These are phyloP conservation scores for Ectropis crepuscularia DNA, from an alignment of 2,888 invertebrate species.

Conservation along the genomic window DNA sequence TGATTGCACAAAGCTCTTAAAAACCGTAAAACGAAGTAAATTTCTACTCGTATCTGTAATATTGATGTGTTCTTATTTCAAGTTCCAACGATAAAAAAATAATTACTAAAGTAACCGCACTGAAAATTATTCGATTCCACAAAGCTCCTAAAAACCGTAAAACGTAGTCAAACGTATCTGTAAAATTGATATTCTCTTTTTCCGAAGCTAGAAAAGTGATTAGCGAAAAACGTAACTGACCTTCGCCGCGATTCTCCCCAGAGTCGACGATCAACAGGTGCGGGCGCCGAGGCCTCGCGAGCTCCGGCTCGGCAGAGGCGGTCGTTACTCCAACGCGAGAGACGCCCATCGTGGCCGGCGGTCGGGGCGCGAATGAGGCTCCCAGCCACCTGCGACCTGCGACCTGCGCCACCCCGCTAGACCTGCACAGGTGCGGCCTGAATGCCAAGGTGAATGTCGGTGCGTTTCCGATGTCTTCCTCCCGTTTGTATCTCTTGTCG, in stretches of 20 bases:
- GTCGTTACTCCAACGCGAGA: constrained; percentile 61
- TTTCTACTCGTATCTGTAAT: too few relatives aligned
- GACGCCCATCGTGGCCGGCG: constrained; percentile 80
- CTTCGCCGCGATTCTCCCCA: constrained; percentile 73
- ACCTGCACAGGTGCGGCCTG: constrained; percentile 25
- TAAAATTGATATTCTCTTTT: not conserved
- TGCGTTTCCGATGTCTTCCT: constrained; percentile 18
- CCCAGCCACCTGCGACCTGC: constrained; percentile 44
- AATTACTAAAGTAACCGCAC: too few relatives aligned
- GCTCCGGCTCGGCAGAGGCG: constrained; percentile 50
- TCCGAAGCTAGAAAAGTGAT: not conserved
- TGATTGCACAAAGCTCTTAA: too few relatives aligned
- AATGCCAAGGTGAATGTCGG: constrained; percentile 30
- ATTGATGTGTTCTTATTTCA: too few relatives aligned
- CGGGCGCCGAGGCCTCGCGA: constrained; percentile 64
- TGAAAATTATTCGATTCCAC: too few relatives aligned
- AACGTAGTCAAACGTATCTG: too few relatives aligned
- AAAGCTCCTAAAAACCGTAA: too few relatives aligned
- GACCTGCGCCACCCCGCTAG: constrained; percentile 4
- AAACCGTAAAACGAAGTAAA: too few relatives aligned
- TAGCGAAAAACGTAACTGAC: constrained; percentile 52
- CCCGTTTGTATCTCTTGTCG: too few relatives aligned
- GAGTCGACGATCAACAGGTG: constrained; percentile 83
- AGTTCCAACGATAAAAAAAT: too few relatives aligned
- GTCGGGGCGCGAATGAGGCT: constrained; percentile 76